Evolutionary conservation across 1,140 invertebrate genomes (phyloP).

Genomic region (Lepidotrigona ventralis): DNA sequence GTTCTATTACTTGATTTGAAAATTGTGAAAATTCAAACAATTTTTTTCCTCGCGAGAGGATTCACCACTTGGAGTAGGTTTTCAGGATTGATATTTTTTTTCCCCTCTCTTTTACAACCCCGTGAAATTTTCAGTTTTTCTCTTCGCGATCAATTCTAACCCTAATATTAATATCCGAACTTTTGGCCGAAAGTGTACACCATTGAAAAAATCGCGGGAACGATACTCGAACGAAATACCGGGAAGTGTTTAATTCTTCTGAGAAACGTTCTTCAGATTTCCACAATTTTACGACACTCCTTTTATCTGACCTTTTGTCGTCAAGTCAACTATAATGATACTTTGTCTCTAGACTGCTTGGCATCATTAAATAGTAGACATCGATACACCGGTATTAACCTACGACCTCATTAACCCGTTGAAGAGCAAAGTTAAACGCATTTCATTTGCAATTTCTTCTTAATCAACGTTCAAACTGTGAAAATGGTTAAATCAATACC

Average conservation of each 20-base stretch:
- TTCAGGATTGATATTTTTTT: no score
- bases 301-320: background rate
- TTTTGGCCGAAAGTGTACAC: background rate
- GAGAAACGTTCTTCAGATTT: background rate
- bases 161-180: no score
- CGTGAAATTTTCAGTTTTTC: no score
- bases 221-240: background rate
- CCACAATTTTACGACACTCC: background rate
- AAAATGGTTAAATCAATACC: no score
- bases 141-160: no score
- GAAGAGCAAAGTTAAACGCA: background rate
- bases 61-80: no score
- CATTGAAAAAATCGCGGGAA: background rate
- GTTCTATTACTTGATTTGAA: no score
- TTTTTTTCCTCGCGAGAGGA: no score
- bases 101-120: no score
- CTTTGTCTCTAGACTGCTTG: slow-evolving; percentile 36
- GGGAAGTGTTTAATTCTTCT: background rate
- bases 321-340: background rate
- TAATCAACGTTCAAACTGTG: no score
- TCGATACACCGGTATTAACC: background rate
- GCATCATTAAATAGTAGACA: background rate
- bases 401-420: background rate
- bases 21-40: no score
- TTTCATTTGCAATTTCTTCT: background rate